Percentiles rank a stretch among this genome's conserved stretches.
These are phyloP conservation scores for Tricholauxania praeusta DNA, from an alignment of 2,888 invertebrate species.

Conservation along the genomic window DNA sequence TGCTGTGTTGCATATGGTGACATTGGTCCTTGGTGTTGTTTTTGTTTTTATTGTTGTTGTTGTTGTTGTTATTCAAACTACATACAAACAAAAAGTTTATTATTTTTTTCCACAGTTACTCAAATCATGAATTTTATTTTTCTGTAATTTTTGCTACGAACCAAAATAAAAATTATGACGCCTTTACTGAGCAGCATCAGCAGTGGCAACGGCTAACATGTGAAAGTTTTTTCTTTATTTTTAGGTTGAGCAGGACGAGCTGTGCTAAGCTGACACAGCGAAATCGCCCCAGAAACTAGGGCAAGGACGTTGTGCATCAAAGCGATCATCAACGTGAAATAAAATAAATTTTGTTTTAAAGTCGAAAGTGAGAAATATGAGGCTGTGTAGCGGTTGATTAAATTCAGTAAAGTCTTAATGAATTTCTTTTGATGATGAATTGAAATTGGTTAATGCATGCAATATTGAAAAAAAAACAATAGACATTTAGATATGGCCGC, in stretches of 20 bases:
- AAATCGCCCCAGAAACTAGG: conserved; percentile 2
- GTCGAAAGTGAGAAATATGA: too few relatives aligned
- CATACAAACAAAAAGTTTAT: not conserved
- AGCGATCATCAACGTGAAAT: too few relatives aligned
- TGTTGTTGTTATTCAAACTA: not conserved
- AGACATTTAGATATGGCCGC: too few relatives aligned
- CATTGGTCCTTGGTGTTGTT: not conserved
- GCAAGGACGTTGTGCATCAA: conserved; percentile 2
- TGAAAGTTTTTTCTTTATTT: not conserved
- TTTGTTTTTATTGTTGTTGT: not conserved
- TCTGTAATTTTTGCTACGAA: not conserved
- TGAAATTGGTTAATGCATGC: too few relatives aligned
- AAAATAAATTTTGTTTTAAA: too few relatives aligned
- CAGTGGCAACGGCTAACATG: not conserved
- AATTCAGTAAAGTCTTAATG: too few relatives aligned
- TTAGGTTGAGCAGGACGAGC: not conserved
- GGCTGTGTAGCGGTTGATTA: too few relatives aligned
- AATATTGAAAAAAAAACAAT: too few relatives aligned
- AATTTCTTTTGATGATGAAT: too few relatives aligned
- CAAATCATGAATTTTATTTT: not conserved
- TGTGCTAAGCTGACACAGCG: not conserved
- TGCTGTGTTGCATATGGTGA: not conserved
- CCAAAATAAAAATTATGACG: conserved; percentile 18
- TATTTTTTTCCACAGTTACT: not conserved
- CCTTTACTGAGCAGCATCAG: not conserved